Conservation (phyloP, 2,888 invertebrate genomes). For the Amblyjoppa proteus region DNA sequence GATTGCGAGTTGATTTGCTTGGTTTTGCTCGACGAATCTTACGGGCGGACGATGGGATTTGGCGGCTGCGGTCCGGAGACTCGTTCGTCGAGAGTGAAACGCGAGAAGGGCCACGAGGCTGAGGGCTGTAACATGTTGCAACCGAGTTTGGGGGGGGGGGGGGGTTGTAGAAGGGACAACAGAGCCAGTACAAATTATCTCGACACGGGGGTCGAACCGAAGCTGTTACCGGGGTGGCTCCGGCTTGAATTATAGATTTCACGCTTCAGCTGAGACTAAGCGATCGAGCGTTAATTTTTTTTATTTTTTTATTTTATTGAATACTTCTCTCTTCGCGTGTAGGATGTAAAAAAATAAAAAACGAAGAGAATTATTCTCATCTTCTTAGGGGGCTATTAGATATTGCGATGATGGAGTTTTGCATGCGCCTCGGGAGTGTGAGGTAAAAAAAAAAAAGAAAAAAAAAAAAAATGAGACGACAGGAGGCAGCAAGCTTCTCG, state of each 20-base stretch:
- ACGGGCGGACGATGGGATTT: slow-evolving; percentile 57
- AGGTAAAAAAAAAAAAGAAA: slow-evolving; percentile 14
- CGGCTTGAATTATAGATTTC: slow-evolving; percentile 74
- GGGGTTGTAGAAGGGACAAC: slow-evolving; percentile 48
- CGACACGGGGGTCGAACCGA: slow-evolving; percentile 14
- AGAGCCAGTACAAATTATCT: slow-evolving; percentile 63
- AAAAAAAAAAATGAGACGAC: slow-evolving; percentile 17
- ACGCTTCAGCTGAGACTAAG: slow-evolving; percentile 73
- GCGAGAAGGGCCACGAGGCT: slow-evolving; percentile 6
- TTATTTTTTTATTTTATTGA: neutral
- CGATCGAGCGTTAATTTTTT: slow-evolving; percentile 17
- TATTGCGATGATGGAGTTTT: slow-evolving; percentile 43
- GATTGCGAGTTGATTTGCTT: slow-evolving; percentile 10
- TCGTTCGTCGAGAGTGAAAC: slow-evolving; percentile 24
- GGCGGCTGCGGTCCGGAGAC: slow-evolving; percentile 27
- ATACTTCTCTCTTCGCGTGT: too few species aligned
- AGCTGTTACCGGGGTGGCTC: slow-evolving; percentile 40
- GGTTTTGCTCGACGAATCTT: slow-evolving; percentile 46
- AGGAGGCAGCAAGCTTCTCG: slow-evolving; percentile 55
- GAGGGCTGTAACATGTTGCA: slow-evolving; percentile 54
- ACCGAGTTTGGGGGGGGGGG: slow-evolving; percentile 32
- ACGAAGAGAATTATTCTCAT: slow-evolving; percentile 36
- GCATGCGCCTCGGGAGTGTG: slow-evolving; percentile 16
- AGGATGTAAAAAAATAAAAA: neutral
- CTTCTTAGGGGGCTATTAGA: slow-evolving; percentile 34